Conservation (phyloP, 92 coral and sea anemone species). For the Muricea muricata region DNA sequence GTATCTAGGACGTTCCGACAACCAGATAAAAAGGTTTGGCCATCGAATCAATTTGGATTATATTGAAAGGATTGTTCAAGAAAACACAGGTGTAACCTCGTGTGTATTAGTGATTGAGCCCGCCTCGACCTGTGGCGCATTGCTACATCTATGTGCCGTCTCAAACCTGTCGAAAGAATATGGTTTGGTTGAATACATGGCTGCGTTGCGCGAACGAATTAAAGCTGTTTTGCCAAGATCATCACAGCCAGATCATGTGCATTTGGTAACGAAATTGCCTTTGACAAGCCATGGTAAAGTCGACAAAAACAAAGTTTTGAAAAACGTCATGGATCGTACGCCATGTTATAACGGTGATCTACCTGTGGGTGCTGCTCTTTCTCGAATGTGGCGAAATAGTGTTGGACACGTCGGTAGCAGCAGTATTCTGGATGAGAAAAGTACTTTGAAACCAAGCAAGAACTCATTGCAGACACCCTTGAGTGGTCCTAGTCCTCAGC, state of each 20-base stretch:
- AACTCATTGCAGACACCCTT: not conserved
- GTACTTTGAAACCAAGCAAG: not conserved
- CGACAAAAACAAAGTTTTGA: slow-evolving; percentile 46
- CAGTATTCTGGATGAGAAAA: not conserved
- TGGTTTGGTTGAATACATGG: not conserved
- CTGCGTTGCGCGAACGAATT: slow-evolving; percentile 22
- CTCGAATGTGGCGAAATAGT: slow-evolving; percentile 34
- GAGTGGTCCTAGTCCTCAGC: not conserved
- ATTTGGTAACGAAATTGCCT: slow-evolving; percentile 72
- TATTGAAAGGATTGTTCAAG: slow-evolving; percentile 69
- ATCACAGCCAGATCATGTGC: slow-evolving; percentile 77
- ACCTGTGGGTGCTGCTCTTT: not conserved
- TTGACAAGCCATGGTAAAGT: slow-evolving; percentile 91
- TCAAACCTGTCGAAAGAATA: slow-evolving; percentile 4
- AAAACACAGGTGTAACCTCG: slow-evolving; percentile 40
- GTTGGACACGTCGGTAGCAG: not conserved
- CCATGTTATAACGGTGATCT: not conserved
- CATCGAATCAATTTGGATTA: slow-evolving; percentile 73
- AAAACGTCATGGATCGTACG: not conserved
- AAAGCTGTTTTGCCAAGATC: slow-evolving; percentile 62
- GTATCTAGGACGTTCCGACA: slow-evolving; percentile 83
- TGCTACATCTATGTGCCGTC: slow-evolving; percentile 69
- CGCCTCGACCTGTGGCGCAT: not conserved
- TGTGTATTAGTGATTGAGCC: slow-evolving; percentile 59
- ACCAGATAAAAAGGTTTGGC: slow-evolving; percentile 84